These are phyloP conservation scores for Gephyroberyx darwinii DNA, from an alignment of 2,797 vertebrate genomes.

Conservation along the genomic window DNA sequence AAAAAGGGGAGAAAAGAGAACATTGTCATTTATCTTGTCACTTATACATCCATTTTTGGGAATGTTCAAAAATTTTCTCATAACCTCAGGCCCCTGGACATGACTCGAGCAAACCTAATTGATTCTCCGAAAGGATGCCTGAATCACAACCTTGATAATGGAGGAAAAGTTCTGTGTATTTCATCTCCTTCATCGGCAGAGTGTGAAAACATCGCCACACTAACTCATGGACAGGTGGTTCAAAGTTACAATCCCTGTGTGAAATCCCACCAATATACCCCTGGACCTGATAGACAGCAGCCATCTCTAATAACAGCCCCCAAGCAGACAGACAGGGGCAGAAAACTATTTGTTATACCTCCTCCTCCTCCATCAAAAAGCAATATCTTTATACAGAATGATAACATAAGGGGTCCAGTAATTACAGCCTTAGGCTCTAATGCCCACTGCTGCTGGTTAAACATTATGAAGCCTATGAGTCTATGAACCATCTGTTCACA, in stretches of 20 bases:
- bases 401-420: constrained; percentile 26
- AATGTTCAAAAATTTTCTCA: too few relatives aligned
- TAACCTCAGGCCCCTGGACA: constrained; percentile 11
- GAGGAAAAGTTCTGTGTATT: constrained; percentile 18
- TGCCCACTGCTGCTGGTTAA: constrained; percentile 11
- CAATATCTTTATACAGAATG: constrained; percentile 42
- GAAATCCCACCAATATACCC: constrained; percentile 30
- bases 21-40: too few relatives aligned
- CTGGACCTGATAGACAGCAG: constrained; percentile 9
- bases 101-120: constrained; percentile 26
- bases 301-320: constrained; percentile 42
- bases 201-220: constrained; percentile 15
- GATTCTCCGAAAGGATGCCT: constrained; percentile 42
- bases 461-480: not conserved
- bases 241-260: constrained; percentile 35
- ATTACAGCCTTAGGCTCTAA: constrained; percentile 21
- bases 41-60: too few relatives aligned
- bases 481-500: constrained; percentile 1
- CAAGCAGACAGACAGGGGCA: not conserved
- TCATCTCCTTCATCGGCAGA: constrained; percentile 33
- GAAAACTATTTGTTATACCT: constrained; percentile 15
- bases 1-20: not conserved
- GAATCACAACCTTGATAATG: constrained; percentile 33
- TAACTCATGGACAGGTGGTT: constrained; percentile 13
- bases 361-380: constrained; percentile 45